Conservation (phyloP, 2,797 vertebrate genomes). For the Anisognathus igniventris region DNA sequence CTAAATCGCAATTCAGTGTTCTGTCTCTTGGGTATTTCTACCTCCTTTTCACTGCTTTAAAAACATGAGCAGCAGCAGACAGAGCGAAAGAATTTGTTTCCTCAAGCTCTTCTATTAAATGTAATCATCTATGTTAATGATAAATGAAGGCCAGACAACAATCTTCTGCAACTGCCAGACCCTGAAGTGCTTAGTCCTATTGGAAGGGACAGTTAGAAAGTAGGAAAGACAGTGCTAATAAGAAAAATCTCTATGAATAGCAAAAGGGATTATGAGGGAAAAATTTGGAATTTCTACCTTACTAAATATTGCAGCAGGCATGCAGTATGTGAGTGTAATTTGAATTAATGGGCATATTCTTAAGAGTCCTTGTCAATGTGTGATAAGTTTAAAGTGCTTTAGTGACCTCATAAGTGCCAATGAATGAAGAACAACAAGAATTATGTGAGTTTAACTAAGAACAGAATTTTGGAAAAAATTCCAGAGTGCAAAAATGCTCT, state of each 20-base stretch:
- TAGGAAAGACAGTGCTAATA: not conserved
- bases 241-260: not conserved
- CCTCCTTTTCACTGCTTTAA: not conserved
- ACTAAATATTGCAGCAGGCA: not conserved
- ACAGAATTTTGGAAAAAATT: not conserved
- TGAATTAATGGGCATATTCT: constrained; percentile 2
- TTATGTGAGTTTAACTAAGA: constrained; percentile 25
- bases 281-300: not conserved
- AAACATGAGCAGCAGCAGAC: not conserved
- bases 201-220: not conserved
- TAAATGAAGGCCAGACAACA: not conserved
- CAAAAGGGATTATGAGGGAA: not conserved
- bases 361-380: not conserved
- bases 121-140: not conserved
- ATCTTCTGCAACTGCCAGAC: not conserved
- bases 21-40: not conserved
- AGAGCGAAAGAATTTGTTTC: fast-evolving
- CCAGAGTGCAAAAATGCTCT: not conserved
- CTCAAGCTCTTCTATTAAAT: not conserved
- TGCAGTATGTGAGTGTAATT: not conserved
- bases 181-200: not conserved
- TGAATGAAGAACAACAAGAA: constrained; percentile 5
- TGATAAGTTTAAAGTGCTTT: constrained; percentile 11
- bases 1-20: not conserved
- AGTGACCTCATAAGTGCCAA: not conserved